Evolutionary conservation across 2,888 invertebrate species (phyloP).

Genomic region (Boloria euphrosyne): DNA sequence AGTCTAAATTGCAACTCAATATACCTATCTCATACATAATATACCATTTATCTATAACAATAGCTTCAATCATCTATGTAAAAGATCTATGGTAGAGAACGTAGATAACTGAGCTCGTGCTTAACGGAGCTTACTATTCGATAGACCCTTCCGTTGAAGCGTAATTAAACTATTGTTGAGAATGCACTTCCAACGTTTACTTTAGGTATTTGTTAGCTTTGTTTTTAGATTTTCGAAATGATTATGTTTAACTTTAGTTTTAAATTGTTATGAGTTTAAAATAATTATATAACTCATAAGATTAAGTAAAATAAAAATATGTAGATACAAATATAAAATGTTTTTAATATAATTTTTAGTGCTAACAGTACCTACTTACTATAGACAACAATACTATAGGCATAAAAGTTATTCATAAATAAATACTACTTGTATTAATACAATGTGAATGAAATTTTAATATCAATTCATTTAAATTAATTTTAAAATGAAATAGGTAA

Average conservation of each 20-base stretch:
- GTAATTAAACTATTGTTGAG: conserved; percentile 17
- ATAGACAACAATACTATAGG: no score
- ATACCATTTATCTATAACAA: not conserved
- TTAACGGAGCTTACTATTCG: conserved; percentile 17
- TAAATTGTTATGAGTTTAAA: no score
- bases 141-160: conserved; percentile 17
- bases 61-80: conserved; percentile 24
- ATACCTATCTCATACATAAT: not conserved
- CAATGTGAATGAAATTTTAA: conserved; percentile 4
- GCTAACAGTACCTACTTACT: no score
- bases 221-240: no score
- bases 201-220: not conserved
- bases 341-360: no score
- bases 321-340: no score
- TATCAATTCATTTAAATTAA: conserved; percentile 10
- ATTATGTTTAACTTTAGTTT: no score
- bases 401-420: not conserved
- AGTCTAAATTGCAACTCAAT: not conserved
- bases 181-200: not conserved
- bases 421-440: not conserved
- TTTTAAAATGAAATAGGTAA: conserved; percentile 10
- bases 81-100: not conserved
- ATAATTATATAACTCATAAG: no score
- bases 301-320: no score
- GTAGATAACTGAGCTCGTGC: conserved; percentile 17